Percentiles rank a stretch among this genome's conserved stretches.
These are phyloP conservation scores for Phataginus tetradactyla DNA, from an alignment of 2,797 vertebrate genomes.

Conservation along the genomic window DNA sequence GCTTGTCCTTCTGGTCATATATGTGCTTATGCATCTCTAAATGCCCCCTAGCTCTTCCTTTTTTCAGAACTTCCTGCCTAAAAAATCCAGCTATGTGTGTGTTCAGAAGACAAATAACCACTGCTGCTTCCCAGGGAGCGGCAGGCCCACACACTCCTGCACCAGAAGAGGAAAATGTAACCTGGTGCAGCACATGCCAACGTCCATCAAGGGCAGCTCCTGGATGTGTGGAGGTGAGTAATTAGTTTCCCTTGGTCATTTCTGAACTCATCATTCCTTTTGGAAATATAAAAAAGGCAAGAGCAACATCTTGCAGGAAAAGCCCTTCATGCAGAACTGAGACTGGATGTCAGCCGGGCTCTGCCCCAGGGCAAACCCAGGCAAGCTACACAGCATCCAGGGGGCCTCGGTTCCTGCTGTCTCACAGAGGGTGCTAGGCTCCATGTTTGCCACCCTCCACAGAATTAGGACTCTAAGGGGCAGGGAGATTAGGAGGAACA, in stretches of 20 bases:
- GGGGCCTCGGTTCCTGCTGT: background rate
- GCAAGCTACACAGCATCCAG: fast-evolving
- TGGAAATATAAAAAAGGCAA: background rate
- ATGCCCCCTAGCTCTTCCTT: background rate
- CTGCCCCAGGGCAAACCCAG: background rate
- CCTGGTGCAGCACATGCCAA: fast-evolving
- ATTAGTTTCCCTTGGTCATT: background rate
- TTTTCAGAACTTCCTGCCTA: background rate
- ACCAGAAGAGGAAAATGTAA: background rate
- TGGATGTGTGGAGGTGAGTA: background rate
- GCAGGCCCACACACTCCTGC: fast-evolving
- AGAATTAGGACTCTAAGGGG: background rate
- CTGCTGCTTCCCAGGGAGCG: background rate
- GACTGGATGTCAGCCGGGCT: background rate
- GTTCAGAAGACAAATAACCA: background rate
- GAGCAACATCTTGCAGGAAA: background rate
- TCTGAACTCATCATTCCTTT: background rate
- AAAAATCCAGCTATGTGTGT: background rate
- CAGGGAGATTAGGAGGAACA: background rate
- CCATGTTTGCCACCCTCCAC: background rate
- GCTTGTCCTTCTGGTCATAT: background rate
- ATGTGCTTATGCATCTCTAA: background rate
- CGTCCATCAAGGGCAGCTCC: background rate
- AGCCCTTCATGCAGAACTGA: background rate
- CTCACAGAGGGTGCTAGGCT: background rate